Base-by-base conservation (phyloP, 2,888 invertebrate species). In the Harpalus rufipes region DNA sequence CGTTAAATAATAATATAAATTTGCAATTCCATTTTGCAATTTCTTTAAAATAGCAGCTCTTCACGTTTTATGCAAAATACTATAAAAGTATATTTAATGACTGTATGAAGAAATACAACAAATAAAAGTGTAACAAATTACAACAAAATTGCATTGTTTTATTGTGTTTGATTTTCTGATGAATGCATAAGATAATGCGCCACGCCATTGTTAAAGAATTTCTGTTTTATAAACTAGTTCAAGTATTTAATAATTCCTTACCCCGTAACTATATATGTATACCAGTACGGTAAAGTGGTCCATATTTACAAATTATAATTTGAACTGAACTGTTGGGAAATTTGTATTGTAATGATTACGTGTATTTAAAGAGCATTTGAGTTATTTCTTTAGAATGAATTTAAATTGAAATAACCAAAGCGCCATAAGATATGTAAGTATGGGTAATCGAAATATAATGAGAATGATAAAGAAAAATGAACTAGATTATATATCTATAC, bases 51-150 rank as follows among this genome's bases (percentile, higher is more conserved):
- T 51, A 12, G 10, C 44, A 10, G 8, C 12, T 51, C 44, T 6
- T 12, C 12, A 51, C 32, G 12, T 51, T 51, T 51, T 51, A 51
- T 51, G 44, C 44, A 8, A 51, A 51, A 51, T 51, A 12, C 44
- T 51, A 51, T 51, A 51, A 51, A 51, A 51, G 2, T 51, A 8
- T 12, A 12, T 51, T 8, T 51, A 51, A 51, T 51, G 44, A 51
- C 44, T 51, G 6, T 12, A 51, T 51, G 44, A 51, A 51, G 44
- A 51, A 51, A 51, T 51, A 51, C 44, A 51, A 51, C 44, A 51
- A 51, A 51, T 51, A 51, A 51, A 51, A 51, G 44, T 51, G 44
- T 51, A 51, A 51, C 44, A 51, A 51, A 51, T 51, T 51, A 51
- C 44, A 12, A 51, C 44, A 51, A 51, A 51, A 51, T 51, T 51